Evolutionary conservation across 2,113 vertebrate genomes (phyloP), one percentile per base, ranked within the genome.

Genomic region (Pristiophorus japonicus): DNA sequence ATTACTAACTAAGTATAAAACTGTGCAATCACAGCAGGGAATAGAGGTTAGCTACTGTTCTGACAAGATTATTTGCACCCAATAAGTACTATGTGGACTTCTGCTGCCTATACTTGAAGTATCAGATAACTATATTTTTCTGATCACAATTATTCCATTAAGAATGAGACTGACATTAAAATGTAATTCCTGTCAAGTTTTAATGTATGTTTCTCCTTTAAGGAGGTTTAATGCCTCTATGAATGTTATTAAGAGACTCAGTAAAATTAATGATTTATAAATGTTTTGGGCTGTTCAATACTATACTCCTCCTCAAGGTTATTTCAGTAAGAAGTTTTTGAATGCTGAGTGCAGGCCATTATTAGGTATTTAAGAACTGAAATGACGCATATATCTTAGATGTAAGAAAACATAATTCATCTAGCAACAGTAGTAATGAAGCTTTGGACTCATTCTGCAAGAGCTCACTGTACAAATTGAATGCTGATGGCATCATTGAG

Each of bases 211-310:
- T 90, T 62, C n/a, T n/a, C 59, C 59, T 65, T 63, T 92, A 63
- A 16, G 8, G 34, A 38, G 18, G n/a, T 63, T n/a, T 91, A 20
- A n/a, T 91, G 10, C n/a, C 59, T 22, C 59, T 92, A 3, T 42
- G 59, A 92, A 92, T 92, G 59, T 24, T 4, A 92, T 38, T n/a
- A n/a, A n/a, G n/a, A n/a, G n/a, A n/a, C n/a, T 92, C 34, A 38
- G 62, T 34, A 92, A 63, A 63, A 92, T 92, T 92, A 92, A 92
- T 92, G 88, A 63, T 92, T 92, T 63, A 63, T 92, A 92, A 92
- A 92, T 92, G 18, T 62, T 63, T 92, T 20, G 34, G 16, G 14
- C 38, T 65, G 20, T 92, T 92, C 18, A 92, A 92, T 92, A n/a
- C 62, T n/a, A 59, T 18, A 92, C 16, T 92, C 16, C n/a, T 42